Base-by-base conservation (phyloP, 2,113 vertebrate species). In the Paramisgurnus dabryanus region DNA sequence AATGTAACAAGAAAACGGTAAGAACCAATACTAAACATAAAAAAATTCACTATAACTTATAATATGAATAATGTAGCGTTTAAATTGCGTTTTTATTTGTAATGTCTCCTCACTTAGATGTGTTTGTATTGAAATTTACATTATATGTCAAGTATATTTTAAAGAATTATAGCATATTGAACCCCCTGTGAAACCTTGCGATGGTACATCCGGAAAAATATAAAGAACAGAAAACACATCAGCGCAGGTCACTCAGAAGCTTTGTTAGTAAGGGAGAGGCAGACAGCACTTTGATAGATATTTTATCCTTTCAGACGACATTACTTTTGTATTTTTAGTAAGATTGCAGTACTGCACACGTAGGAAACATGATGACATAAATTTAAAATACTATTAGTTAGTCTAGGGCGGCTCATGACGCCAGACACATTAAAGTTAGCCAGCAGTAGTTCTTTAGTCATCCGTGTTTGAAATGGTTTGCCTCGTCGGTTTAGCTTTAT, bases 201-300 rank as follows among this genome's bases (percentile, higher is more conserved):
- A 80, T 88, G 85, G 85, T 75, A 85, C 15, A 65, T 15, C 47
- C 85, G 10, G n/a, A 0, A 17, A 1, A 58, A 1, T 86, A 82
- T 86, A 86, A 80, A 79, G 69, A 55, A 34, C 40, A 12, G 67
- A 72, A 39, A 58, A 49, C 76, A 63, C 80, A 41, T 34, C 57
- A 60, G 76, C 61, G 76, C 71, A 77, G 77, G 40, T 18, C 67
- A 47, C 2, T 8, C 10, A 67, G 69, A 73, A 45, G 77, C 71
- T 82, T 85, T 80, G 83, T 82, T 82, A 45, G 70, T 5, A 50
- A 67, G 41, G 27, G 41, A 40, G 18, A 27, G 6, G 39, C 0
- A 10, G 69, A 1, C 39, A 57, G 40, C 2, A 3, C 3, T 27
- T 13, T 41, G 50, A 60, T 66, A 43, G 64, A 69, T 39, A 66